Conservation (phyloP, 2,797 vertebrate species). For the Parauchenoglanis punctatus region DNA sequence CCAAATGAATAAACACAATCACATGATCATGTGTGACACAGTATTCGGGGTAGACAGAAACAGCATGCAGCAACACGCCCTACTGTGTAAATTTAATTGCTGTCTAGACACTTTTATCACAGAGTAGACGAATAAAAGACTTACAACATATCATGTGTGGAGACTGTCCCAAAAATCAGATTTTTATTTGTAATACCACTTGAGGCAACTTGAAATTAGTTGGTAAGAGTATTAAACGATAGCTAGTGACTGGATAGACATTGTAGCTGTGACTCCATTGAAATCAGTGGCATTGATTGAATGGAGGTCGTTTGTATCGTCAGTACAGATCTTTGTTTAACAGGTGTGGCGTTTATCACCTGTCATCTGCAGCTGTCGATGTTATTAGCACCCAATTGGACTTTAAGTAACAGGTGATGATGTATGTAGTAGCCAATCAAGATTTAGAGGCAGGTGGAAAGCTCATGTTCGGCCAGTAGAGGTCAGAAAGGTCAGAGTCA, state of each 20-base stretch:
- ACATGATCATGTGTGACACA: background rate
- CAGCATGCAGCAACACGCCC: background rate
- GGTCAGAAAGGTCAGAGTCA: slow-evolving; percentile 13
- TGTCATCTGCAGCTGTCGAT: slow-evolving; percentile 56
- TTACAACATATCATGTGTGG: background rate
- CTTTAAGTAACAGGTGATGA: slow-evolving; percentile 60
- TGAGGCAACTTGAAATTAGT: background rate
- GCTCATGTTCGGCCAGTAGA: slow-evolving; percentile 39
- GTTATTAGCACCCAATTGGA: slow-evolving; percentile 52
- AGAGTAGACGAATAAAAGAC: background rate
- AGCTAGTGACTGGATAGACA: no score
- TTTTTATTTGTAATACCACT: background rate
- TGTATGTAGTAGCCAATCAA: slow-evolving; percentile 55
- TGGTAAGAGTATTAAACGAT: background rate
- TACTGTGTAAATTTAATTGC: background rate
- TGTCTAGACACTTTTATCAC: slow-evolving; percentile 5
- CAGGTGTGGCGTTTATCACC: slow-evolving; percentile 53
- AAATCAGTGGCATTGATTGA: slow-evolving; percentile 12
- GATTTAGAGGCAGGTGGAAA: slow-evolving; percentile 52
- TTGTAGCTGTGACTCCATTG: background rate
- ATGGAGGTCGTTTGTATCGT: slow-evolving; percentile 47
- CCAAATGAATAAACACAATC: background rate
- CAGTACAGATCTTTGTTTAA: slow-evolving; percentile 49
- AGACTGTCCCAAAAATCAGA: background rate
- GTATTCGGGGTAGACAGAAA: background rate